Percentiles rank a stretch among this genome's conserved stretches.
These are phyloP conservation scores for Pluvianellus socialis DNA, from an alignment of 2,113 vertebrate species.

Conservation along the genomic window DNA sequence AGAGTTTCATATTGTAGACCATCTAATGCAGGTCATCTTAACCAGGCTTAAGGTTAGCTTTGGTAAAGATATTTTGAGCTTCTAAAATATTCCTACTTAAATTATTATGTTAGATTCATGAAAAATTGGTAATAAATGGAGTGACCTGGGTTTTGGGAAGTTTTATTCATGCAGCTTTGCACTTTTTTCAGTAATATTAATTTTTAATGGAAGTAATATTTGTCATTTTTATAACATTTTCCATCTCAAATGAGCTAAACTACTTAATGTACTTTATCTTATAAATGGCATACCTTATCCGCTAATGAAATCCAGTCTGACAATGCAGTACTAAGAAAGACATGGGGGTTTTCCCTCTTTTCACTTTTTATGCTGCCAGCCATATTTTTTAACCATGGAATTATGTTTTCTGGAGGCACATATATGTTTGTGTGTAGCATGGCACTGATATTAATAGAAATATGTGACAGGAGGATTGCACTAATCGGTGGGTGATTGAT, in stretches of 20 bases:
- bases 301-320: background rate
- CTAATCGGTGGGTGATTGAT: background rate
- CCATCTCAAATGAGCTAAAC: background rate
- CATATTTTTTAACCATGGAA: background rate
- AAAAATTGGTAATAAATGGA: background rate
- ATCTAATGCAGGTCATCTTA: background rate
- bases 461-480: background rate
- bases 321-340: background rate
- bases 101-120: background rate
- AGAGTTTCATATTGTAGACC: background rate
- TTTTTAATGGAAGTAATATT: background rate
- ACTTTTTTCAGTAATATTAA: background rate
- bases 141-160: background rate
- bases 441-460: background rate
- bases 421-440: background rate
- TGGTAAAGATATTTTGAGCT: background rate
- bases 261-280: background rate
- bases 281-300: background rate
- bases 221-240: background rate
- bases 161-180: background rate
- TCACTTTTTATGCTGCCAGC: background rate
- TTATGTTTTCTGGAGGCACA: background rate
- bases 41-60: background rate
- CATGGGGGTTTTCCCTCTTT: background rate
- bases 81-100: background rate